These are phyloP conservation scores for Stichodactyla mertensii DNA, from an alignment of 64 coral and sea anemone species.

Conservation along the genomic window DNA sequence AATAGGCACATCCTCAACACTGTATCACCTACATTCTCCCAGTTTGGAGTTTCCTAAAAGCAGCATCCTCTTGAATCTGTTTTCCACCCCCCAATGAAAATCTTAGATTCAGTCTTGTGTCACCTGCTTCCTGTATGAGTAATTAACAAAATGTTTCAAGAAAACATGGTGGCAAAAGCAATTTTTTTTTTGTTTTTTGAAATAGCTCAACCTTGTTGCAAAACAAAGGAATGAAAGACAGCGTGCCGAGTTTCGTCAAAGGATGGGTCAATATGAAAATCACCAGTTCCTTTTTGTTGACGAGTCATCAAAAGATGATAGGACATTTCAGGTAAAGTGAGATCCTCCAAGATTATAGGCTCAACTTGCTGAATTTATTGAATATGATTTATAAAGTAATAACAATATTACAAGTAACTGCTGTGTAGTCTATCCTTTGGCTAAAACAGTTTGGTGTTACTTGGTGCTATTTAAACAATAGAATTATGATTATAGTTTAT, in stretches of 20 bases:
- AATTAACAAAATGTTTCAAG: constrained; percentile 3
- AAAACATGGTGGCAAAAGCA: neutral
- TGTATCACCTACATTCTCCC: neutral
- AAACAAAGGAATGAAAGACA: constrained; percentile 34
- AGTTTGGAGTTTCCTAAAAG: neutral
- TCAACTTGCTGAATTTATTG: too few species aligned
- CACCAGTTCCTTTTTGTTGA: constrained; percentile 42
- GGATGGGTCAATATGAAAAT: constrained; percentile 3
- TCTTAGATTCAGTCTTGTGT: neutral
- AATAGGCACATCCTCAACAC: too few species aligned
- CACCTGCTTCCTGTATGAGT: neutral
- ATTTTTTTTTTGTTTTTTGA: neutral
- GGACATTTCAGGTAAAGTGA: constrained; percentile 28
- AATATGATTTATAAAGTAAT: too few species aligned
- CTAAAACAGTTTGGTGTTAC: too few species aligned
- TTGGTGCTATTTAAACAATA: too few species aligned
- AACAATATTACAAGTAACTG: too few species aligned
- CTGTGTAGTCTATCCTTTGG: too few species aligned
- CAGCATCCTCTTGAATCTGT: too few species aligned
- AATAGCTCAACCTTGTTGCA: constrained; percentile 33
- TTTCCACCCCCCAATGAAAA: neutral
- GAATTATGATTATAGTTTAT: too few species aligned
- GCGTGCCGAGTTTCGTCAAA: constrained; percentile 17
- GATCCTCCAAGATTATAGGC: too few species aligned
- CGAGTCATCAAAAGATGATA: constrained; percentile 34